Base-by-base conservation (phyloP, 2,797 vertebrate genomes). In the Arremon aurantiirostris region DNA sequence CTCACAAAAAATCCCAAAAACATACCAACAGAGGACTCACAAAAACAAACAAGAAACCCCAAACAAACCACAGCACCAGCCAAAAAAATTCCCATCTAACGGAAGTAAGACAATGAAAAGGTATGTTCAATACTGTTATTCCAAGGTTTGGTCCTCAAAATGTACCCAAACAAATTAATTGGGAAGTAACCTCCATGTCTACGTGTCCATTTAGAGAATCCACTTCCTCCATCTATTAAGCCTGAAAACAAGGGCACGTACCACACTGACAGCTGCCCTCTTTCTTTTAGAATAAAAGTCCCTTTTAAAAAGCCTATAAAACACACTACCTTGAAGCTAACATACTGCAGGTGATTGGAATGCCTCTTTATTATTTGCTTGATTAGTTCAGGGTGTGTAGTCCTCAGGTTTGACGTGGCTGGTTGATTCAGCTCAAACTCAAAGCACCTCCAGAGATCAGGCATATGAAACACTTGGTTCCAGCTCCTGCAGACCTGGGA, bases 381-480 rank as follows among this genome's bases (percentile, higher is more conserved):
- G 96, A 99, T 99, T 39, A 99, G 98, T 77, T 99, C 99, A 7
- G 99, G 99, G 95, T 99, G 99, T 3, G 99, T 99, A 86, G 99
- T 99, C 96, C 99, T 99, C 95, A 99, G 96, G 94, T 99, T 99
- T 15, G 99, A 99, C 21, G 99, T 99, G 47, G 99, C 99, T 15
- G 99, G 99, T 72, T 99, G 99, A 96, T 99, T 99, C 49, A 99
- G 98, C 97, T 99, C 99, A 97, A 99, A 99, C 95, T 99, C 99
- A 85, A 99, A 99, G 97, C 99, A 99, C 47, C 99, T 98, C 99
- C 99, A 99, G 65, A 99, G 98, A 96, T 99, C 99, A 6, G 99
- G 99, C 99, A 99, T 99, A 73, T 99, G 99, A 96, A 99, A 99
- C 44, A 99, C 99, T 60, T 99, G 98, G 94, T 99, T 99, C 99